Base-by-base conservation (phyloP, 2,113 vertebrate species). In the Nyctereutes procyonoides region DNA sequence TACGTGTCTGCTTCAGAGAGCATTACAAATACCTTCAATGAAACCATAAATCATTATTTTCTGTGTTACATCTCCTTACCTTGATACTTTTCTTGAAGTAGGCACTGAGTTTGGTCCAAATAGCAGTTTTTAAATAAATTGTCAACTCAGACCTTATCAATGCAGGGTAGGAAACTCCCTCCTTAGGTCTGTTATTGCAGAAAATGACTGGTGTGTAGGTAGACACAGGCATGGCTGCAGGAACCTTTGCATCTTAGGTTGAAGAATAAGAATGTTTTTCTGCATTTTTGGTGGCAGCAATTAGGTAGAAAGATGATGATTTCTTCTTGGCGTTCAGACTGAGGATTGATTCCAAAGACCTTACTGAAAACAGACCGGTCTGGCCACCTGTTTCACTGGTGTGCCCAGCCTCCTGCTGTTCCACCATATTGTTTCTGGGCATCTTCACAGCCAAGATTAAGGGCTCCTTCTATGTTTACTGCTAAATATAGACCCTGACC, bases 51-150 rank as follows among this genome's bases (percentile, higher is more conserved):
- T 84, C 56, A 55, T 67, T 93, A 87, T 26, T 87, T 76, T 58
- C 20, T 32, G 32, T 69, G 30, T 48, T 79, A 76, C 7, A 77
- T 87, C 65, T 16, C 90, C 12, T 38, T 35, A 38, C 4, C 30
- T 28, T 74, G 73, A 53, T 51, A 90, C n/a, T 48, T 63, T 97
- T 58, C 55, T 95, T 90, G 73, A 35, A 83, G 48, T 55, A 87
- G 53, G 55, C 13, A 69, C 11, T 43, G 26, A 90, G 55, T 90
- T 22, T 90, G 55, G 67, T 88, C 55, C 56, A 96, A 96, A 94
- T 56, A 95, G 71, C 30, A 84, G 32, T 82, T 90, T 97, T 95
- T 79, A 85, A 87, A 90, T 28, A 96, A 86, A 97, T 0, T 95
- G 76, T 84, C 63, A 53, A 92, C 97, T 96, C 82, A 82, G 53